A percentile compares a stretch with the other conserved stretches of the same genome.
Conservation (phyloP, 2,797 vertebrate species). For the Cuniculus paca region DNA sequence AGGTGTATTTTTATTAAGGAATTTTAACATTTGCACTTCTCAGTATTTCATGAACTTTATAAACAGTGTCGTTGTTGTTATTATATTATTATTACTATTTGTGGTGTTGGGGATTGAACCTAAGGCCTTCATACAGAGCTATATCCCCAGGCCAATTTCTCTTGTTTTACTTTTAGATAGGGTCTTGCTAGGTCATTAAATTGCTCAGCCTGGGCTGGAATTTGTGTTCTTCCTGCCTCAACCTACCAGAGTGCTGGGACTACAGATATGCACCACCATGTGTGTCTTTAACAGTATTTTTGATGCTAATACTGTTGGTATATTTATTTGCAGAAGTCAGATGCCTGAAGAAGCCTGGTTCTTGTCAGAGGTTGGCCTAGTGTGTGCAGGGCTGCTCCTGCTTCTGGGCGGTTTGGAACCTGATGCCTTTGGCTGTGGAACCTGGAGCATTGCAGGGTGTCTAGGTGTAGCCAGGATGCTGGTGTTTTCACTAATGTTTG, state of each 20-base stretch:
- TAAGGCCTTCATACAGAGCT: background rate
- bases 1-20: background rate
- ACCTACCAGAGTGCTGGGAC: background rate
- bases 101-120: background rate
- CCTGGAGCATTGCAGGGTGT: accelerated
- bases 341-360: background rate
- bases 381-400: background rate
- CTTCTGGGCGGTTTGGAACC: accelerated
- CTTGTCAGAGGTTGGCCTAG: background rate
- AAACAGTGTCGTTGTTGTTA: background rate
- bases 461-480: background rate
- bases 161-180: background rate
- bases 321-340: background rate
- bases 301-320: background rate
- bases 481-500: background rate
- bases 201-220: background rate
- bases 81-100: background rate
- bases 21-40: background rate
- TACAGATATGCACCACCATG: background rate
- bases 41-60: background rate
- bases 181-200: background rate
- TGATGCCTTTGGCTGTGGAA: background rate
- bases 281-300: background rate
- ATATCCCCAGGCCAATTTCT: background rate
- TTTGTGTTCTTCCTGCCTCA: background rate